Conservation (phyloP, 1,140 invertebrate species). For the Micrasema minimum region DNA sequence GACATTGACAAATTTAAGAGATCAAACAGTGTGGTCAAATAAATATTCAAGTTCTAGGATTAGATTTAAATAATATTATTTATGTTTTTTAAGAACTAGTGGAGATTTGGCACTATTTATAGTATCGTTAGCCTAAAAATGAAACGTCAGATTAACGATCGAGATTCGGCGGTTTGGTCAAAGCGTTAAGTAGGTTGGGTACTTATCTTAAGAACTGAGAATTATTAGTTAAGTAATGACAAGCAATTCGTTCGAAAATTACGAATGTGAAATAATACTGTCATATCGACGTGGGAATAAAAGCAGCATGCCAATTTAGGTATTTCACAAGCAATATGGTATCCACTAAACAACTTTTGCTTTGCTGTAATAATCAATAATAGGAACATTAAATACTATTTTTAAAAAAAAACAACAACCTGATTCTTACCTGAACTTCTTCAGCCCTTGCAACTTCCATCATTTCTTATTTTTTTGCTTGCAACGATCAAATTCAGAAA, state of each 20-base stretch:
- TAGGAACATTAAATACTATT: too few relatives aligned
- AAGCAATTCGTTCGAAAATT: too few relatives aligned
- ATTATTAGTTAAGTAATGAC: too few relatives aligned
- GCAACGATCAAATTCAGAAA: too few relatives aligned
- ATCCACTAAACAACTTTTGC: conserved; percentile 24
- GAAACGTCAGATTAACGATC: conserved; percentile 17
- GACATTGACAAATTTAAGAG: too few relatives aligned
- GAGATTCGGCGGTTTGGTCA: background rate
- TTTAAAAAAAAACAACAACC: too few relatives aligned
- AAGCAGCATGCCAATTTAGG: conserved; percentile 43
- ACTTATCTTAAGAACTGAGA: too few relatives aligned
- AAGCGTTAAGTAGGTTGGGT: too few relatives aligned
- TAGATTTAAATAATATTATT: background rate
- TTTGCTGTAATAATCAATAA: conserved; percentile 3
- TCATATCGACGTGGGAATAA: conserved; percentile 35
- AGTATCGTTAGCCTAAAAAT: conserved; percentile 20
- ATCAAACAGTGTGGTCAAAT: too few relatives aligned
- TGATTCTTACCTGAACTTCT: conserved; percentile 35
- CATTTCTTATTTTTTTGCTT: background rate
- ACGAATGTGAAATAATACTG: background rate
- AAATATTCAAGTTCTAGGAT: too few relatives aligned
- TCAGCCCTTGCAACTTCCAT: conserved; percentile 44
- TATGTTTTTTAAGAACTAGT: background rate
- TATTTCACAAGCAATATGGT: conserved; percentile 38
- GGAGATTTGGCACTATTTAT: conserved; percentile 19